Evolutionary conservation across 2,797 vertebrate genomes (phyloP).

Genomic region (Pangasius mekongensis): DNA sequence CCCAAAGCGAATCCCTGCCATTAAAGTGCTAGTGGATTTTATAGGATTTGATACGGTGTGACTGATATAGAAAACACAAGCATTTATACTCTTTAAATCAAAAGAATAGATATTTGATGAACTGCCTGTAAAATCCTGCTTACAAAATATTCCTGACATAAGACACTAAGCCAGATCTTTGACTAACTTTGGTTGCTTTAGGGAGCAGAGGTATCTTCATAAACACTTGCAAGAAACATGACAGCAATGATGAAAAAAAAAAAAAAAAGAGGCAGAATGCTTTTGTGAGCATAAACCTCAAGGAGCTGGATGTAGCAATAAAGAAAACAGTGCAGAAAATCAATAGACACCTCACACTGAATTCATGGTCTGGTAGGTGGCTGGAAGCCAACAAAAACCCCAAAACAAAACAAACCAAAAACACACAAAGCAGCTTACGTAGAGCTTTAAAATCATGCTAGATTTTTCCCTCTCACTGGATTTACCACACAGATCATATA

Average conservation of each 20-base stretch:
- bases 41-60: slow-evolving; percentile 64
- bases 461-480: slow-evolving; percentile 51
- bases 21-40: slow-evolving; percentile 65
- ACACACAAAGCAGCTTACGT: slow-evolving; percentile 42
- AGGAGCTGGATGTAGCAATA: slow-evolving; percentile 38
- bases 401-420: neutral
- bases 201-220: slow-evolving; percentile 65
- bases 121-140: neutral
- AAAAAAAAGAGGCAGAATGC: slow-evolving; percentile 62
- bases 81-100: slow-evolving; percentile 57
- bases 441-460: slow-evolving; percentile 37
- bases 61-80: slow-evolving; percentile 61
- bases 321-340: slow-evolving; percentile 63
- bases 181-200: slow-evolving; percentile 52
- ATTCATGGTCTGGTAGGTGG: slow-evolving; percentile 60
- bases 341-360: slow-evolving; percentile 66
- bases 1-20: slow-evolving; percentile 62
- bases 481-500: slow-evolving; percentile 53
- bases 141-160: slow-evolving; percentile 40
- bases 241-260: slow-evolving; percentile 58
- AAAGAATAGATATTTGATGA: slow-evolving; percentile 34
- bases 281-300: slow-evolving; percentile 41
- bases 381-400: neutral
- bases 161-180: slow-evolving; percentile 19
- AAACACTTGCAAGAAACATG: slow-evolving; percentile 64